Conservation (phyloP, 1,140 invertebrate species). For the Thaumatotibia leucotreta region DNA sequence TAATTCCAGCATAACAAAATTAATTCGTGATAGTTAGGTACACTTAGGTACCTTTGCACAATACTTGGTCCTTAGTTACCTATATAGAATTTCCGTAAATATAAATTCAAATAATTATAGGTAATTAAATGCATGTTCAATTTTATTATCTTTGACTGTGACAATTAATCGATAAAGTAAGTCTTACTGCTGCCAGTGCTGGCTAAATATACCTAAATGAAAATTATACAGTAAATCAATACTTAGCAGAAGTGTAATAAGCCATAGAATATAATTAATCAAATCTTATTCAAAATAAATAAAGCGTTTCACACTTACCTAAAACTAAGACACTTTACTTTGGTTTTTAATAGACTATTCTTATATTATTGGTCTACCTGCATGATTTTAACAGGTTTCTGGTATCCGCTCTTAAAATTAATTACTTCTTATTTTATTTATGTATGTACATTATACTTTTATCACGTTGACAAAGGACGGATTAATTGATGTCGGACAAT, state of each 20-base stretch:
- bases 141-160: neutral
- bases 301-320: constrained; percentile 72
- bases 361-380: constrained; percentile 15
- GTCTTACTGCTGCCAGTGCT: neutral
- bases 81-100: neutral
- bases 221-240: neutral
- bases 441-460: constrained; percentile 10
- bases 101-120: neutral
- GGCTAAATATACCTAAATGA: too few relatives aligned
- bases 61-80: too few relatives aligned
- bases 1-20: neutral
- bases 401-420: neutral
- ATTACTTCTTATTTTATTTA: neutral
- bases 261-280: constrained; percentile 11
- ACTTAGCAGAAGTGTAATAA: constrained; percentile 1
- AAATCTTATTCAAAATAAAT: constrained; percentile 51
- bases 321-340: constrained; percentile 64
- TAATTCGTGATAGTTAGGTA: neutral
- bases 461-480: constrained; percentile 22
- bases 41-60: neutral
- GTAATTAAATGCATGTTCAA: neutral
- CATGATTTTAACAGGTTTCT: neutral
- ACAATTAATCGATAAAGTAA: neutral
- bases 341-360: constrained; percentile 62
- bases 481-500: neutral